Conservation (phyloP, 2,888 invertebrate genomes). For the Hanleya hanleyi region DNA sequence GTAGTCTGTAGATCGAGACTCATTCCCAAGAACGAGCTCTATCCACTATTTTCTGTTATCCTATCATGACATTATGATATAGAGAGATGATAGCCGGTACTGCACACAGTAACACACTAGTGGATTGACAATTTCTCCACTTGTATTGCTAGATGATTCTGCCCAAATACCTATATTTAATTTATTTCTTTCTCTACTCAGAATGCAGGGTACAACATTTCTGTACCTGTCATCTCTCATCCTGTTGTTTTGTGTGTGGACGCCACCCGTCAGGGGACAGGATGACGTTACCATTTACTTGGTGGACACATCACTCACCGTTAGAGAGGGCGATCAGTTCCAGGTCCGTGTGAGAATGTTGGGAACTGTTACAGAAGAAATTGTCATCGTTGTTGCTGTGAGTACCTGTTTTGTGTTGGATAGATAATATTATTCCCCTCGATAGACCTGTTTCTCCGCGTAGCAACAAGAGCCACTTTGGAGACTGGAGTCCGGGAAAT, state of each 20-base stretch:
- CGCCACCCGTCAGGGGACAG: neutral
- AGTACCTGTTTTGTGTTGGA: conserved; percentile 22
- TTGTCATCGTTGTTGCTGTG: conserved; percentile 58
- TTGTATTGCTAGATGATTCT: no score
- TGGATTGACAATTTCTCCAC: no score
- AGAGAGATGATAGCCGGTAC: no score
- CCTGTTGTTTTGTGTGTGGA: neutral
- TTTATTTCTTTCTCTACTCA: no score
- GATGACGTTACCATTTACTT: conserved; percentile 34
- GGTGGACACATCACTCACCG: conserved; percentile 42
- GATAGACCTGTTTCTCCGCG: neutral
- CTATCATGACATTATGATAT: no score
- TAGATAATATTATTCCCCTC: neutral
- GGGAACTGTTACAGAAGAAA: conserved; percentile 41
- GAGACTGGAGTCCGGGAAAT: neutral
- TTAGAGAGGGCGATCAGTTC: conserved; percentile 57
- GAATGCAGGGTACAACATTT: no score
- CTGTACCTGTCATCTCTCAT: no score
- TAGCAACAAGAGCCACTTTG: neutral
- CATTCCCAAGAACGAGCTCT: no score
- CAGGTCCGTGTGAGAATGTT: conserved; percentile 43
- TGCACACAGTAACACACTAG: no score
- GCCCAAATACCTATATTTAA: no score
- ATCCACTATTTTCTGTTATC: no score
- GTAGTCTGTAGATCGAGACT: no score